These are phyloP conservation scores for Junco hyemalis DNA, from an alignment of 2,113 vertebrate species.

Conservation along the genomic window DNA sequence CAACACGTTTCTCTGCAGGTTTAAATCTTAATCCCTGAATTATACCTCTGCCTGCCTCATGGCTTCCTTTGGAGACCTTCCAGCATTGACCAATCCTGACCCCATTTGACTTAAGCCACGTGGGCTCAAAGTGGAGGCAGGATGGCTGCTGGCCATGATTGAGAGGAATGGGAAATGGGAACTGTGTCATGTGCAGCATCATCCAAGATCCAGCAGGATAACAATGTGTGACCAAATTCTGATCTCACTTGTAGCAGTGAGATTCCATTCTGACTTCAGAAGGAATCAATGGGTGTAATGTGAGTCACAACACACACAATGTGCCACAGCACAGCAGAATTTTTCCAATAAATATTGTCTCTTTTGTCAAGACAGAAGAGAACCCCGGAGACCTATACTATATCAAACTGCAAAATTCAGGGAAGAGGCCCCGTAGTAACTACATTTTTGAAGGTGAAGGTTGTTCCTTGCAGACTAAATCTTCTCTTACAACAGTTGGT, in stretches of 20 bases:
- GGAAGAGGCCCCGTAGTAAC: not conserved
- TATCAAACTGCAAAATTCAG: not conserved
- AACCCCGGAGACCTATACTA: not conserved
- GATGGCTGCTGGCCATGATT: not conserved
- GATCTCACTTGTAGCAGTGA: not conserved
- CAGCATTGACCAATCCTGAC: not conserved
- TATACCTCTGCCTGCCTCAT: not conserved
- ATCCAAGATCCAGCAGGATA: not conserved
- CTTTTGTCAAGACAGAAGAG: not conserved
- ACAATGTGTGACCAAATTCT: not conserved
- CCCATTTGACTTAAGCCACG: not conserved
- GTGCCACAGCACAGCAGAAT: not conserved
- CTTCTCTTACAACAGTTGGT: not conserved
- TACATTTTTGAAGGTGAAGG: not conserved
- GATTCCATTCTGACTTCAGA: conserved; percentile 2
- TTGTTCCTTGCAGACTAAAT: not conserved
- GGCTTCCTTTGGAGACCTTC: conserved; percentile 22
- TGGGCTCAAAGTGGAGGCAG: not conserved
- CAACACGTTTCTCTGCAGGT: not conserved
- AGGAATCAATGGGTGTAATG: not conserved
- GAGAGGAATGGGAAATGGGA: not conserved
- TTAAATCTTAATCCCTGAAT: conserved; percentile 2
- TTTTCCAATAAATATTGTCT: conserved; percentile 8
- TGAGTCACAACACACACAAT: not conserved
- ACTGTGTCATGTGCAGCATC: not conserved